Evolutionary conservation across 1,140 invertebrate species (phyloP).

Genomic region (Cheumatopsyche charites): DNA sequence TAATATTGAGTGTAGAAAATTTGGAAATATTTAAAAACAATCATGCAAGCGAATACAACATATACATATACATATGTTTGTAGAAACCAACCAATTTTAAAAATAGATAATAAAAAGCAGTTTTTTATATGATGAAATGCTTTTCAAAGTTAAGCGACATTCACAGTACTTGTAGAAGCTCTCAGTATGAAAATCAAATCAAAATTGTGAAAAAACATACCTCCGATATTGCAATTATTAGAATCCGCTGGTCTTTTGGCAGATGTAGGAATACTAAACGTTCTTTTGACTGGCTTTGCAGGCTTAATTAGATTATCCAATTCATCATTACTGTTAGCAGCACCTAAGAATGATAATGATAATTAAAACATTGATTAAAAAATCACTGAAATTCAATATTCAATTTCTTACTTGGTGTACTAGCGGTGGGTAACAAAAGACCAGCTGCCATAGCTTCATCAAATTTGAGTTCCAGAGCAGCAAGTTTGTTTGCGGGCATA

Average conservation of each 20-base stretch:
- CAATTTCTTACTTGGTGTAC: slow-evolving; percentile 36
- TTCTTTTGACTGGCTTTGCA: slow-evolving; percentile 52
- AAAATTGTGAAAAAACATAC: not conserved
- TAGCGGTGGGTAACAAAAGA: slow-evolving; percentile 78
- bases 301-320: slow-evolving; percentile 55
- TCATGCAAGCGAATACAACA: too few species aligned
- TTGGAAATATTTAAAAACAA: too few species aligned
- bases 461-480: slow-evolving; percentile 79
- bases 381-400: slow-evolving; percentile 17
- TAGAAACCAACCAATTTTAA: too few species aligned
- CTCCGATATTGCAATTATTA: slow-evolving; percentile 15
- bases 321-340: slow-evolving; percentile 51
- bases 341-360: slow-evolving; percentile 34
- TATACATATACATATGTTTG: too few species aligned
- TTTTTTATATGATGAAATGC: too few species aligned
- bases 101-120: too few species aligned
- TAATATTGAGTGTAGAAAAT: too few species aligned
- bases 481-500: slow-evolving; percentile 82
- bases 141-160: not conserved
- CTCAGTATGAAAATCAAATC: not conserved
- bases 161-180: not conserved
- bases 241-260: slow-evolving; percentile 49
- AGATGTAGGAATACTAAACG: slow-evolving; percentile 48
- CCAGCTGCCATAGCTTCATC: slow-evolving; percentile 84
- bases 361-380: slow-evolving; percentile 39